These are phyloP conservation scores for Trichomycterus rosablanca DNA, from an alignment of 2,113 vertebrate genomes.

Conservation along the genomic window DNA sequence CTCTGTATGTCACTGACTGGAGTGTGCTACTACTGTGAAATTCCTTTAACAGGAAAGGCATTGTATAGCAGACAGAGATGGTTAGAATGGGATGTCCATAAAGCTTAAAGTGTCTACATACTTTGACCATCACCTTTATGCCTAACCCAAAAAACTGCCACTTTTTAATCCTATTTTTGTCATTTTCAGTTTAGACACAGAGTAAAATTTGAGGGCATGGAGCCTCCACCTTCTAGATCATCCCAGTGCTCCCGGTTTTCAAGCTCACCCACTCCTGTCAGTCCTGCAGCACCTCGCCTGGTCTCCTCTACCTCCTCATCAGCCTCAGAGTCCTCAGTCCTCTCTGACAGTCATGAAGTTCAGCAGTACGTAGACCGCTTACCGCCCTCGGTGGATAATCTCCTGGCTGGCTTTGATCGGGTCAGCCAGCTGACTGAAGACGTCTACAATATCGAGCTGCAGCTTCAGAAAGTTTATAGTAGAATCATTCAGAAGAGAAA, in stretches of 20 bases:
- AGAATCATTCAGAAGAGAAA: slow-evolving; percentile 48
- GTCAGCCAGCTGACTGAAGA: slow-evolving; percentile 64
- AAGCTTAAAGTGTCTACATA: no score
- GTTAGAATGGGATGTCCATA: no score
- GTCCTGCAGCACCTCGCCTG: slow-evolving; percentile 27
- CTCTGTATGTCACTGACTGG: no score
- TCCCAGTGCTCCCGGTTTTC: slow-evolving; percentile 61
- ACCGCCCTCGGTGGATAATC: slow-evolving; percentile 50
- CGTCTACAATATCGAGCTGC: slow-evolving; percentile 58
- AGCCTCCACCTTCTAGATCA: slow-evolving; percentile 57
- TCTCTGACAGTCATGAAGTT: slow-evolving; percentile 45
- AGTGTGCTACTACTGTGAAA: no score
- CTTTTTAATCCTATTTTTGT: background rate
- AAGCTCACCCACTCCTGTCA: slow-evolving; percentile 16
- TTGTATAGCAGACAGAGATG: no score
- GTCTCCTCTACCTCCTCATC: slow-evolving; percentile 54
- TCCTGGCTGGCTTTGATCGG: slow-evolving; percentile 64
- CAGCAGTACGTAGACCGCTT: slow-evolving; percentile 61
- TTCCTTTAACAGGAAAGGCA: no score
- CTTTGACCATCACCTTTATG: no score
- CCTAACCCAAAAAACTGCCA: no score
- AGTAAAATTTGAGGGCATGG: slow-evolving; percentile 75
- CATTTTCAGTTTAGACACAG: slow-evolving; percentile 70
- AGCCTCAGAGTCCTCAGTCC: slow-evolving; percentile 52
- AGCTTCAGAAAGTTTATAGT: slow-evolving; percentile 52